A percentile compares a stretch with the other conserved stretches of the same genome.
Evolutionary conservation across 2,888 invertebrate genomes (phyloP).

Genomic region (Pharmacophagus antenor): DNA sequence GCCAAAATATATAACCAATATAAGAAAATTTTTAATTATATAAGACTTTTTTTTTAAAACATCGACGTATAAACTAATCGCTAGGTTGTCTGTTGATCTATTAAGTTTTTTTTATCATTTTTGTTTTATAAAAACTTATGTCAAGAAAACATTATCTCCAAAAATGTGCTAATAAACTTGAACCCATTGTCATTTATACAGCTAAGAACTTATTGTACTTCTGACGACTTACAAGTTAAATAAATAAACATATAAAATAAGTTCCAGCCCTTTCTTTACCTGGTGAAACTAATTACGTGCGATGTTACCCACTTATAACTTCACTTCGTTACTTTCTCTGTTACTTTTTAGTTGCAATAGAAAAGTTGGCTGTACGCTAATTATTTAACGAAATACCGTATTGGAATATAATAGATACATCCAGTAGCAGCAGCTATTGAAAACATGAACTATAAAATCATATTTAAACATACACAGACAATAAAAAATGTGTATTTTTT

Average conservation of each 20-base stretch:
- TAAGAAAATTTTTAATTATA: neutral
- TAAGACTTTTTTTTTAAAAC: neutral
- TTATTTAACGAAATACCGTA: constrained; percentile 7
- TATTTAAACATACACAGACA: too few relatives aligned
- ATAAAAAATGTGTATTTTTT: too few relatives aligned
- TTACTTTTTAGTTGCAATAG: constrained; percentile 27
- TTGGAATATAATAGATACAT: neutral
- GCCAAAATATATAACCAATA: neutral
- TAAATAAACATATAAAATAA: neutral
- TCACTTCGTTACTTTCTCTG: constrained; percentile 38
- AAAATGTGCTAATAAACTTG: too few relatives aligned
- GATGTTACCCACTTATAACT: constrained; percentile 35
- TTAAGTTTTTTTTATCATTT: too few relatives aligned
- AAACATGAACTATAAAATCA: too few relatives aligned
- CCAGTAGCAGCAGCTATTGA: too few relatives aligned
- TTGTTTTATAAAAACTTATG: too few relatives aligned
- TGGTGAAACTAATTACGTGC: constrained; percentile 35
- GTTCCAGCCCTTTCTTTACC: constrained; percentile 26
- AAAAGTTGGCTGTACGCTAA: constrained; percentile 28
- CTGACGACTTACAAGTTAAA: neutral
- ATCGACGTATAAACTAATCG: neutral
- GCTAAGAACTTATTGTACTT: neutral
- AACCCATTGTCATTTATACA: neutral
- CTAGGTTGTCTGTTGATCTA: too few relatives aligned
- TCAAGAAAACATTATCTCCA: too few relatives aligned